Percentiles rank a stretch among this genome's conserved stretches.
Evolutionary conservation across 2,797 vertebrate species (phyloP).

Genomic region (Platalea minor): DNA sequence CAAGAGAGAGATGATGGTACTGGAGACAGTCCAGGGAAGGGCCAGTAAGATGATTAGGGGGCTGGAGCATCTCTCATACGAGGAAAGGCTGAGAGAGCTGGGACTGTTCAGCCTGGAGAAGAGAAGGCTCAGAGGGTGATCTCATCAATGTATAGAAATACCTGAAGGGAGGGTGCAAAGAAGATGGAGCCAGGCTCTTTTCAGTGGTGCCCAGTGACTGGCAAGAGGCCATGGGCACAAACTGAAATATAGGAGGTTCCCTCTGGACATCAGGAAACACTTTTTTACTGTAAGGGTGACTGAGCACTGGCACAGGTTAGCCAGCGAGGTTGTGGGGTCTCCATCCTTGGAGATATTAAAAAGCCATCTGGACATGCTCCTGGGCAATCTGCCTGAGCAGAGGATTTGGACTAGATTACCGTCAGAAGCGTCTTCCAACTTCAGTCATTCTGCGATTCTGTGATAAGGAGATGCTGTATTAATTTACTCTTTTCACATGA

Average conservation of each 20-base stretch:
- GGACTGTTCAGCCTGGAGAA: background rate
- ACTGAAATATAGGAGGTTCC: background rate
- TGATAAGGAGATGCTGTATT: background rate
- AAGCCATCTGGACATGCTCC: background rate
- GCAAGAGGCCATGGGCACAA: background rate
- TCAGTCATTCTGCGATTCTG: background rate
- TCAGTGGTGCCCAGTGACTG: background rate
- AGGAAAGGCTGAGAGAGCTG: background rate
- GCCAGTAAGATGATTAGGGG: background rate
- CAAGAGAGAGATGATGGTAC: background rate
- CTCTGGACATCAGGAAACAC: background rate
- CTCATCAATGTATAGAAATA: background rate
- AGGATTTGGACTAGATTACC: background rate
- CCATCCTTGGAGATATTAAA: background rate
- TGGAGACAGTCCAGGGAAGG: background rate
- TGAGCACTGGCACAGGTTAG: background rate
- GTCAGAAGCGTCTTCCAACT: background rate
- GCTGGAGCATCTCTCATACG: background rate
- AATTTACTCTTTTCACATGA: background rate
- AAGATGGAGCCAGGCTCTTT: background rate
- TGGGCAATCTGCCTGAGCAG: background rate
- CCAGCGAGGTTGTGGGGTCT: background rate
- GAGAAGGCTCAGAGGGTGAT: background rate
- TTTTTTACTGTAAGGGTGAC: background rate
- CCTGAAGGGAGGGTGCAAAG: background rate